Conservation (phyloP, 2,113 vertebrate species). For the Dromiciops gliroides region DNA sequence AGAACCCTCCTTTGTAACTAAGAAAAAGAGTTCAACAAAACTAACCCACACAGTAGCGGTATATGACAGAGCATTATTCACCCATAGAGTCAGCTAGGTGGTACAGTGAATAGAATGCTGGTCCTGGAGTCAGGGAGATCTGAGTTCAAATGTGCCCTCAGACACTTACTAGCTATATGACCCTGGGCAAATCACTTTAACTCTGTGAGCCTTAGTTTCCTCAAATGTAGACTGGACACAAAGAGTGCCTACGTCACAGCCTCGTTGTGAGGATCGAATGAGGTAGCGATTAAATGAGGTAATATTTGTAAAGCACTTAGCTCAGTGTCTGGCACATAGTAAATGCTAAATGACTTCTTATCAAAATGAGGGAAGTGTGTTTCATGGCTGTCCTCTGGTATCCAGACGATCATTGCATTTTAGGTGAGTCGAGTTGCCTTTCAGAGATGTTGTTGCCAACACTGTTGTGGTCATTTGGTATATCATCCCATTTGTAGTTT, state of each 20-base stretch:
- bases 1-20: neutral
- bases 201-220: neutral
- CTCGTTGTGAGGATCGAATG: neutral
- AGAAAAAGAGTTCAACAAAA: neutral
- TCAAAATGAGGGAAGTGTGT: neutral
- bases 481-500: neutral
- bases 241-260: neutral
- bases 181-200: neutral
- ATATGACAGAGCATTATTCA: neutral
- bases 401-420: neutral
- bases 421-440: neutral
- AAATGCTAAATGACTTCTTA: neutral
- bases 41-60: neutral
- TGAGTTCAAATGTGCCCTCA: neutral
- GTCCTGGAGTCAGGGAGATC: too few relatives aligned
- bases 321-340: neutral
- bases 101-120: neutral
- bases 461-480: too few relatives aligned
- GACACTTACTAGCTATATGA: neutral
- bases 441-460: neutral
- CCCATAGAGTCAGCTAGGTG: neutral
- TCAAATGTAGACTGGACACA: too few relatives aligned
- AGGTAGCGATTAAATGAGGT: neutral
- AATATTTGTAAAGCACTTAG: neutral
- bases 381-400: neutral